phyloP scores from a whole-genome alignment of 2,797 vertebrate species.

The Scolopax bukidnonensis region DNA sequence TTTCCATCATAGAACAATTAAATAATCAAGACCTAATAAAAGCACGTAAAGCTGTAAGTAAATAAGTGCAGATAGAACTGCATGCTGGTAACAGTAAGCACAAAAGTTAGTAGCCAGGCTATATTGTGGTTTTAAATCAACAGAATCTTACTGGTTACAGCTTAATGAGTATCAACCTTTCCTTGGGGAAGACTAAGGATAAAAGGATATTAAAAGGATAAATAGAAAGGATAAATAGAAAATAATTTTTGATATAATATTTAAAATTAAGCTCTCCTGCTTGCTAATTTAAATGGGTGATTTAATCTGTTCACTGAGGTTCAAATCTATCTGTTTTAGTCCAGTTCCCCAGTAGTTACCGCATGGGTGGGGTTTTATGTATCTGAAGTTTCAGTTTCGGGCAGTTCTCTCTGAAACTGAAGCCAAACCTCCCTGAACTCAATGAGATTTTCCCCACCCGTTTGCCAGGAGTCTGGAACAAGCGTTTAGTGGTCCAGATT shows the following conservation, averaged over 20 bases:
- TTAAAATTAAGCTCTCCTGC: neutral
- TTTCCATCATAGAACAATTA: neutral
- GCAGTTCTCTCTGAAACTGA: neutral
- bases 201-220: conserved; percentile 12
- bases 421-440: neutral
- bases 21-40: neutral
- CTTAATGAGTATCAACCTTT: conserved; percentile 19
- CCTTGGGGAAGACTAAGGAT: conserved; percentile 15
- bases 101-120: neutral
- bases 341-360: neutral
- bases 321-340: neutral
- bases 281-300: conserved; percentile 21
- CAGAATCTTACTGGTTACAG: neutral
- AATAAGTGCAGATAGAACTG: neutral
- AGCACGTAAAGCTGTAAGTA: neutral
- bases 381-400: neutral
- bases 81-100: neutral
- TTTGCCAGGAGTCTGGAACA: neutral
- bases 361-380: neutral
- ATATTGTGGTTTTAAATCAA: neutral
- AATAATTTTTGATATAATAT: conserved; percentile 8
- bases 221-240: conserved; percentile 1
- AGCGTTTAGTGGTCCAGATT: neutral
- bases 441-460: neutral
- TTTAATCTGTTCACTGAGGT: conserved; percentile 45